Evolutionary conservation across 2,888 invertebrate species (phyloP).

Genomic region (Phasia obesa): DNA sequence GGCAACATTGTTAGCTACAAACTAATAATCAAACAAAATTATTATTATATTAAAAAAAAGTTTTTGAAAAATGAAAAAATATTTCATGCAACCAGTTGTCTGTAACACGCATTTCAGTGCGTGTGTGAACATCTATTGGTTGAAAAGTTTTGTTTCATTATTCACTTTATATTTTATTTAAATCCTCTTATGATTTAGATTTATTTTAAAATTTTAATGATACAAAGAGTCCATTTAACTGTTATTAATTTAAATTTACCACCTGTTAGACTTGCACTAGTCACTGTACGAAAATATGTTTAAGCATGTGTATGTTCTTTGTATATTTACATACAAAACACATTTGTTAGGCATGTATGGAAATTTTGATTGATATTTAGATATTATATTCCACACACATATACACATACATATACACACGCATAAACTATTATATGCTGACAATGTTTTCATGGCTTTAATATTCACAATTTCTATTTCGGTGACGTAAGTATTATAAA

Average conservation of each 20-base stretch:
- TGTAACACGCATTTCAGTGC: too few relatives aligned
- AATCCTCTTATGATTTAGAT: background rate
- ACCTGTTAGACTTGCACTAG: constrained; percentile 16
- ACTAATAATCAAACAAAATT: too few relatives aligned
- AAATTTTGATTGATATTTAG: constrained; percentile 7
- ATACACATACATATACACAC: background rate
- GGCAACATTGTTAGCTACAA: too few relatives aligned
- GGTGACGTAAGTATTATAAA: constrained; percentile 62
- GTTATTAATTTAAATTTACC: constrained; percentile 1
- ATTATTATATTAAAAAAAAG: too few relatives aligned
- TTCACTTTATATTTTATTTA: too few relatives aligned
- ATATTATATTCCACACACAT: constrained; percentile 1
- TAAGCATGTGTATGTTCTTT: background rate
- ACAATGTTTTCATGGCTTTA: too few relatives aligned
- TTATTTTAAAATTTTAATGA: background rate
- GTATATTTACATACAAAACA: too few relatives aligned
- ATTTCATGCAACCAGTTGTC: too few relatives aligned
- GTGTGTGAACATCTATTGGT: too few relatives aligned
- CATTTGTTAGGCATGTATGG: background rate
- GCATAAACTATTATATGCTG: background rate
- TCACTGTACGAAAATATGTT: constrained; percentile 3
- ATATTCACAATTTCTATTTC: constrained; percentile 4
- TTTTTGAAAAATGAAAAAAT: too few relatives aligned
- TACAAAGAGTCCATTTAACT: background rate
- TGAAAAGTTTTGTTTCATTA: too few relatives aligned